Base-by-base conservation (phyloP, 2,888 invertebrate genomes). In the Eupelmus urozonus region DNA sequence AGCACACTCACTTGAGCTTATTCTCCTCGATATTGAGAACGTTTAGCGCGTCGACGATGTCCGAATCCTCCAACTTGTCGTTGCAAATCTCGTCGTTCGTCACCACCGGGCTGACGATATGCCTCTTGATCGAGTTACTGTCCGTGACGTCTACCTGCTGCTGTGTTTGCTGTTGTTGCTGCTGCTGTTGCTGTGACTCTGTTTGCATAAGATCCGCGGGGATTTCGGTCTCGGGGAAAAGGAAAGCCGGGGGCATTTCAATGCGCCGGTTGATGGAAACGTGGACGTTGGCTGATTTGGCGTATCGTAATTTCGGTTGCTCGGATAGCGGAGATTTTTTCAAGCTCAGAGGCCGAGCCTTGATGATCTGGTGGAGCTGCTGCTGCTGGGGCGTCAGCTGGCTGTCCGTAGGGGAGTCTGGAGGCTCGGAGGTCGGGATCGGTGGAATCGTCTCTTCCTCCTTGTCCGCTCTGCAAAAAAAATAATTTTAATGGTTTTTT, bases 261-360 rank as follows among this genome's bases (percentile, higher is more conserved):
- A 95, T 95, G 79, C 95, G 91, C 71, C 95, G 91, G 83, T 93
- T 94, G 85, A 94, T 94, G 83, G 93, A 93, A 82, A 94, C 92
- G 85, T 93, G 93, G 60, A 95, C 92, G 42, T 91, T 92, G 79
- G 5, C 34, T 20, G 92, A 92, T 85, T 92, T 92, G 20, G 89
- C 87, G 62, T 92, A 89, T 88, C 95, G 92, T 67, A 96, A 90
- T 85, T 95, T 94, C 2, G 96, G 96, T 84, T 95, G 95, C 86
- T 96, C 95, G 83, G 94, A 93, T 57, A 95, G 89, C n/a, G 94
- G 94, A 83, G 95, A 95, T 88, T 96, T 96, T 90, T 96, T 94
- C 81, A 96, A 94, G 60, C 96, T 96, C 80, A 96, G 89, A 0
- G 96, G 96, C 83, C 95, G 94, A 0, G 96, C 96, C 91, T 96